phyloP scores from a whole-genome alignment of 2,113 vertebrate genomes.

The Nothoprocta perdicaria region DNA sequence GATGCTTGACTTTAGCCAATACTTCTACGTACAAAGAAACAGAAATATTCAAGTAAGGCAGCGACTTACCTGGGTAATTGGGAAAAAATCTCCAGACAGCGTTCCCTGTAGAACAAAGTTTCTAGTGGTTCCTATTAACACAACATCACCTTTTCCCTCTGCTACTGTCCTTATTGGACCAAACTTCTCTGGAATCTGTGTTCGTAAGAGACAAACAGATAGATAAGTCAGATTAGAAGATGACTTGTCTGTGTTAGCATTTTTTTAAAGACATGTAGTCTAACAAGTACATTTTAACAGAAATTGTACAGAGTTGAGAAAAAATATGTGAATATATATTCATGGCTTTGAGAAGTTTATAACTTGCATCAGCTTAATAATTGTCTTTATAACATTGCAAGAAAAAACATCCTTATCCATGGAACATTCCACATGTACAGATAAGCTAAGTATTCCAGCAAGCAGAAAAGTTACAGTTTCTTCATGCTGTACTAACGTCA shows the following conservation, averaged over 20 bases:
- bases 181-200: conserved; percentile 92
- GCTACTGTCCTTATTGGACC: conserved; percentile 95
- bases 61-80: conserved; percentile 91
- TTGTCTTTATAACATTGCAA: not conserved
- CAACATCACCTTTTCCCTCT: conserved; percentile 89
- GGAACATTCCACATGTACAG: not conserved
- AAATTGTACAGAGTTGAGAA: not conserved
- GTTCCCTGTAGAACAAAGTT: conserved; percentile 93
- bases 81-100: conserved; percentile 88
- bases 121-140: conserved; percentile 95
- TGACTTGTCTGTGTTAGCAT: not conserved
- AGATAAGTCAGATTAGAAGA: not conserved
- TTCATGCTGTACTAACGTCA: not conserved
- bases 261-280: not conserved
- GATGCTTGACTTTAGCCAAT: not conserved
- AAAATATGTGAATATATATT: not conserved
- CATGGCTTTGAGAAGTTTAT: not conserved
- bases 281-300: not conserved
- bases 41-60: not conserved
- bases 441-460: not conserved
- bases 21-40: not conserved
- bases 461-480: not conserved
- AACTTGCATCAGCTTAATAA: not conserved
- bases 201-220: not conserved
- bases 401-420: not conserved